Conservation (phyloP, 2,797 vertebrate genomes). For the Natrix natrix region DNA sequence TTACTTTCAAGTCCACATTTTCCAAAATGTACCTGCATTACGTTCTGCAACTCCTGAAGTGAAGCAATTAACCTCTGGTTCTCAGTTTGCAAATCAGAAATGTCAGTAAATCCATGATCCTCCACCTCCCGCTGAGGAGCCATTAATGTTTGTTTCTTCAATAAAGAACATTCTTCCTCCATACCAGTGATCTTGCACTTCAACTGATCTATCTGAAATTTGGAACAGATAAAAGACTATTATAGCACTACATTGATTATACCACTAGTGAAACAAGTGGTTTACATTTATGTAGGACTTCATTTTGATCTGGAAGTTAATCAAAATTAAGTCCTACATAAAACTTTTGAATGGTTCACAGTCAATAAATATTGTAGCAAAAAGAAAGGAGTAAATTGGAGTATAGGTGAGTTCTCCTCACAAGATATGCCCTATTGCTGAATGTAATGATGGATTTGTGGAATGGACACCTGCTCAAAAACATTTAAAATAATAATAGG, state of each 20-base stretch:
- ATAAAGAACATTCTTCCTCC: slow-evolving; percentile 66
- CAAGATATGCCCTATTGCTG: background rate
- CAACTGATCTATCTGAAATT: slow-evolving; percentile 86
- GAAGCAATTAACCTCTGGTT: slow-evolving; percentile 60
- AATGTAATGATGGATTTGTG: background rate
- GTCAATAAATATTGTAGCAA: background rate
- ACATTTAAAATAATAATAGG: background rate
- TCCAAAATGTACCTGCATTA: slow-evolving; percentile 63
- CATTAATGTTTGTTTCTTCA: background rate
- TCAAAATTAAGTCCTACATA: background rate
- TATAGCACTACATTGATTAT: fast-evolving
- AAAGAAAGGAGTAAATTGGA: background rate
- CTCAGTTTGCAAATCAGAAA: slow-evolving; percentile 71
- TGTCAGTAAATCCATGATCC: slow-evolving; percentile 40
- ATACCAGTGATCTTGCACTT: slow-evolving; percentile 78
- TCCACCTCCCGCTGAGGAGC: slow-evolving; percentile 50
- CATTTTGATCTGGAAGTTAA: background rate
- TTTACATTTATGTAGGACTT: background rate
- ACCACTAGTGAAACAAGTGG: background rate
- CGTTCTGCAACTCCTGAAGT: slow-evolving; percentile 67
- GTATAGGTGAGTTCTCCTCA: background rate
- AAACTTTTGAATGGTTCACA: background rate
- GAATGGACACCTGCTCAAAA: background rate
- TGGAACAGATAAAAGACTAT: background rate
- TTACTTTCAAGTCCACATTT: background rate